Base-by-base conservation (phyloP, 2,113 vertebrate genomes). In the Rhizomys pruinosus region DNA sequence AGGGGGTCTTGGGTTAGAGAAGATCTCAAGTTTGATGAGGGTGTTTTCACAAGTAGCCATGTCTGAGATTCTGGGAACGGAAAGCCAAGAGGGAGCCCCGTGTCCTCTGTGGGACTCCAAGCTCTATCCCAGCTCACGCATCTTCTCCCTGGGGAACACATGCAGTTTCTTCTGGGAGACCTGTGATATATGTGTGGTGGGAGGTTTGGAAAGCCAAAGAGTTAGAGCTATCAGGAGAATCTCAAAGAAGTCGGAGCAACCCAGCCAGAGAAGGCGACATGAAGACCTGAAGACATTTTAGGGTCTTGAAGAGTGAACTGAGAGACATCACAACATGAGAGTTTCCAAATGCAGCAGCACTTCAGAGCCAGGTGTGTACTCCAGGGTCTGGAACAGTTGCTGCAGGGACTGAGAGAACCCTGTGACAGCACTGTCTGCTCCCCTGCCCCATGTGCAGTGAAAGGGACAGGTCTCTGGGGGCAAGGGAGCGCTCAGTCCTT, bases 171-270 rank as follows among this genome's bases (percentile, higher is more conserved):
- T 93, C 47, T 78, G 55, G 78, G 47, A 78, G 80, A 74, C 25
- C 71, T 37, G 77, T 84, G 81, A 7, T 55, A 2, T 80, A 59
- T 57, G 37, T 77, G 39, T 39, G 11, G 39, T 19, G 25, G 42
- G 79, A 87, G n/a, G 64, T 71, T 86, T 85, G 55, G 25, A 71
- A 96, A 95, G 87, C 87, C 78, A 84, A 81, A 76, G 55, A 77
- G 80, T 78, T 64, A 61, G 69, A 69, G 37, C 57, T 68, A 88
- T 7, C 61, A 93, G 78, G 85, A 19, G 29, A 90, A 57, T 72
- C 37, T n/a, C 37, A 92, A 93, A 89, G 89, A 47, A 84, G n/a
- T 44, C 68, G 19, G 66, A 44, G 91, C 2, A 39, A 44, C 68
- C 69, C 63, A 76, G 89, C 77, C 29, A 3, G 55, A 94, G 84